Evolutionary conservation across 2,113 vertebrate genomes (phyloP).

Genomic region (Hymenochirus boettgeri): DNA sequence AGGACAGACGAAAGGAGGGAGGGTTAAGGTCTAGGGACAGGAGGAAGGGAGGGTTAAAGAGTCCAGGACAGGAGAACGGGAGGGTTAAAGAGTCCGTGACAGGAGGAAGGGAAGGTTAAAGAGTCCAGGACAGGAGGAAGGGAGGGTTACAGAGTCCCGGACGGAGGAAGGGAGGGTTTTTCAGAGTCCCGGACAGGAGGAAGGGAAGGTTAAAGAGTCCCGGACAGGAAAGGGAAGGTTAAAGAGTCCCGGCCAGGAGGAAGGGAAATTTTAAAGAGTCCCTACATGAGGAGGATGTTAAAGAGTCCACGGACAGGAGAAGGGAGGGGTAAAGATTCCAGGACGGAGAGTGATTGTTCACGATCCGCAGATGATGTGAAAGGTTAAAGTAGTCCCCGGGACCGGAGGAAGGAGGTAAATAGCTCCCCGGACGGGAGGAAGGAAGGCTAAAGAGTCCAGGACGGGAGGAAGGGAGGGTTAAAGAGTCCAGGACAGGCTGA

Average conservation of each 20-base stretch:
- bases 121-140: background rate
- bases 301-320: no score
- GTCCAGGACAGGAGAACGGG: constrained; percentile 2
- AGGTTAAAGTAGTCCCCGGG: background rate
- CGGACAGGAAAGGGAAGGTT: background rate
- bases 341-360: background rate
- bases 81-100: background rate
- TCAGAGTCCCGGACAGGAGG: background rate
- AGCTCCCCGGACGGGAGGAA: no score
- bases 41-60: background rate
- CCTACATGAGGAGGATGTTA: fast-evolving
- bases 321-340: no score
- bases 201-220: background rate
- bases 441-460: background rate
- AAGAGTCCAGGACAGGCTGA: no score
- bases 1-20: no score
- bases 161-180: background rate
- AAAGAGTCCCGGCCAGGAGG: background rate
- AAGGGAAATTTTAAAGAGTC: background rate
- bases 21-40: background rate
- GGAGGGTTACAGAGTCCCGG: background rate
- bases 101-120: background rate
- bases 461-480: no score
- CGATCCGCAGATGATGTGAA: background rate
- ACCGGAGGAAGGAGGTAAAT: fast-evolving